Base-by-base conservation (phyloP, 2,113 vertebrate genomes). In the Nyctereutes procyonoides region DNA sequence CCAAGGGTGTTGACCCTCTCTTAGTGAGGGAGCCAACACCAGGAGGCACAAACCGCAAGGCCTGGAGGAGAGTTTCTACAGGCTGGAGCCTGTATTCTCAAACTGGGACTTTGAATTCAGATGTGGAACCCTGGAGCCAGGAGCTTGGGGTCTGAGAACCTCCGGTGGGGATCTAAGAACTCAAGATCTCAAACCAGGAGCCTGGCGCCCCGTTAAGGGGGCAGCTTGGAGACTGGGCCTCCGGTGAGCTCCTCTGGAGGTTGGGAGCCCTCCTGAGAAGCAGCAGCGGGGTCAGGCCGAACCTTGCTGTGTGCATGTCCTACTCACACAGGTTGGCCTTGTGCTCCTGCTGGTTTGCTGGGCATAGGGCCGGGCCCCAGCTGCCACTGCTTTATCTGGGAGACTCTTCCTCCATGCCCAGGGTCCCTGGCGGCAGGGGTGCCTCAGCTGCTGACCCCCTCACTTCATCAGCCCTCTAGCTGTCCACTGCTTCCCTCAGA, bases 1-100 rank as follows among this genome's bases (percentile, higher is more conserved):
- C 98, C 98, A 97, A 90, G 97, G 97, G 96, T 98, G 67, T 93
- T 96, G 98, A 97, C 98, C 96, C 95, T 92, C 58, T 96, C 84
- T 98, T 90, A 30, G 0, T 95, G 90, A 98, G 92, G 97, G 96
- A 98, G 97, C 95, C 98, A 97, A 77, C 73, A 65, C 88, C 88
- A 98, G 90, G 90, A 97, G 97, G 96, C 58, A 88, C 30, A 97
- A 92, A 69, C 97, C 92, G 69, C 81, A 53, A 93, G 96, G 85
- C 96, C 86, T 93, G 65, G 96, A 97, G 82, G 74, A 95, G 60
- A 69, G 67, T 83, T 93, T 71, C 32, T 94, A 19, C 16, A 93
- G 97, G 43, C 71, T 1, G 5, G 76, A 90, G 16, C 77, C 65
- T 2, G 8, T 35, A 3, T 82, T 89, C 48, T 11, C 48, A 80